phyloP scores from a whole-genome alignment of 2,888 invertebrate species.

The Calameuta idolon region DNA sequence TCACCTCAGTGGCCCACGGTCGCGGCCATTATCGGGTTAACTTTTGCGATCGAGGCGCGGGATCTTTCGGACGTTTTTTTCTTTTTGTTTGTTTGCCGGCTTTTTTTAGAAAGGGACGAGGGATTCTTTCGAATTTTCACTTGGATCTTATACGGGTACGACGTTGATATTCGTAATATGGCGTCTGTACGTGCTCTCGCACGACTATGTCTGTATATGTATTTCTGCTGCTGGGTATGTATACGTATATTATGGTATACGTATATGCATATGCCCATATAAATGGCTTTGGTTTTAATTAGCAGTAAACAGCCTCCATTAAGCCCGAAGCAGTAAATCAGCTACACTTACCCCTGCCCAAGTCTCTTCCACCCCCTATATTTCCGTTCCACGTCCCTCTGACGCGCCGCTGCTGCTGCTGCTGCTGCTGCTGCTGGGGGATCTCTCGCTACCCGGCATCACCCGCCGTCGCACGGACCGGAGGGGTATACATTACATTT shows the following conservation, averaged over 20 bases:
- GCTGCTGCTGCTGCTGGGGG: not conserved
- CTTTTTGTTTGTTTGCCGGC: no score
- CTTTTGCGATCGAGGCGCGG: not conserved
- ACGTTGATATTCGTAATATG: not conserved
- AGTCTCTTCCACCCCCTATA: not conserved
- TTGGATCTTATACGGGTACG: not conserved
- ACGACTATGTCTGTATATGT: not conserved
- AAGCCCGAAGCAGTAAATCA: constrained; percentile 63
- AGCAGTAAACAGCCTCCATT: constrained; percentile 65
- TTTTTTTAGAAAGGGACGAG: not conserved
- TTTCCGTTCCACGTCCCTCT: not conserved
- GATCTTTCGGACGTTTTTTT: not conserved
- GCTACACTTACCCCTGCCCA: constrained; percentile 53
- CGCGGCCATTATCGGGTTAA: constrained; percentile 24
- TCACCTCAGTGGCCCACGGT: constrained; percentile 32
- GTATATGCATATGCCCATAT: constrained; percentile 30
- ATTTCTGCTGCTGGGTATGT: not conserved
- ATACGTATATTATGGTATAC: not conserved
- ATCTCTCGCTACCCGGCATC: constrained; percentile 22
- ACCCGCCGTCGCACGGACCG: constrained; percentile 27
- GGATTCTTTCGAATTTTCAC: not conserved
- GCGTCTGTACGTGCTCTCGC: no score
- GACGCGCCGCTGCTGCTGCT: not conserved
- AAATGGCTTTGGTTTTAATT: constrained; percentile 64
- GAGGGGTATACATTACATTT: constrained; percentile 59